Evolutionary conservation across 2,888 invertebrate species (phyloP), one percentile per base, ranked within the genome.

Genomic region (Salpingus planirostris): DNA sequence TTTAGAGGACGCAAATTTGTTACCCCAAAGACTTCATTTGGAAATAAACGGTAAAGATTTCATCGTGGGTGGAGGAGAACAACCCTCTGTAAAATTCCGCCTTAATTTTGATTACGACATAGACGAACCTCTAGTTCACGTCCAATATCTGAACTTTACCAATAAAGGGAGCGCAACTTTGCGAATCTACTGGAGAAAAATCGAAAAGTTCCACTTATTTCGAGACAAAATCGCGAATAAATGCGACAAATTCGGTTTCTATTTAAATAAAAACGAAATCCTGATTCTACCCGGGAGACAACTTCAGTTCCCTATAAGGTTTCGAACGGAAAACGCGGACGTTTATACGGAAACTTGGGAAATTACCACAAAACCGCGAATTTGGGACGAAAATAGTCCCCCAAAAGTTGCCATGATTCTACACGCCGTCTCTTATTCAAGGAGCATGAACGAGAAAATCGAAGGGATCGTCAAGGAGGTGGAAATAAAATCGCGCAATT

Each of bases 321-420:
- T 36, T 14, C 8, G 24, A 24, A 15, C 29, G 4, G 15, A 23
- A 6, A 8, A 10, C 7, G 5, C 25, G 2, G 36, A 32, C 13
- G 14, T 12, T 22, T 31, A 13, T 27, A 23, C 15, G n/a, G 35
- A 35, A 24, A 23, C 12, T 15, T 35, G 31, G 31, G 31, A 31
- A 18, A 10, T 35, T 4, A 7, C 6, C 2, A 35, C 35, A 2
- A 6, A 4, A 5, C 35, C 35, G 10, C 18, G 5, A 15, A 8
- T 35, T 21, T 35, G 31, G 31, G 8, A 15, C 8, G 35, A 31
- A 8, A 6, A 31, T n/a, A 23, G 10, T 11, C 26, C 23, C 7
- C 6, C 31, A 10, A 5, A 10, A 1, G 15, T 30, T 11, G n/a
- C n/a, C n/a, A 14, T 34, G n/a, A 5, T 31, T 7, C 27, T 35